A percentile compares a stretch with the other conserved stretches of the same genome.
Conservation (phyloP, 2,113 vertebrate species). For the Nyctereutes procyonoides region DNA sequence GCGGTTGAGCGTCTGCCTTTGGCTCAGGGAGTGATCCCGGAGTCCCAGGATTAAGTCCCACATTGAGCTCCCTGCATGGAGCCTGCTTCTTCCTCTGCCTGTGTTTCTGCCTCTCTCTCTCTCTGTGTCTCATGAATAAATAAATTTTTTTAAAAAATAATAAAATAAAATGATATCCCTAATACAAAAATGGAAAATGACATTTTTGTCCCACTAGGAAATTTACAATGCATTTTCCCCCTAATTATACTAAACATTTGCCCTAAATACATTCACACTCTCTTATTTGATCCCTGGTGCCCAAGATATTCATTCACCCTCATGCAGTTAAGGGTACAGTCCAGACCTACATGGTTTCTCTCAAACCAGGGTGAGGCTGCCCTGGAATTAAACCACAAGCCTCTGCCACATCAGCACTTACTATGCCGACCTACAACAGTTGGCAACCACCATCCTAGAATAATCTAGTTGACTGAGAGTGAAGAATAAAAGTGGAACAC, state of each 20-base stretch:
- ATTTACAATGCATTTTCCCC: not conserved
- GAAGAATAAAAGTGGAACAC: not conserved
- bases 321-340: not conserved
- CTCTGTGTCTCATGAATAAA: no score
- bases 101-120: no score
- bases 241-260: not conserved
- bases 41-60: no score
- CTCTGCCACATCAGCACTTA: not conserved
- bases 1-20: no score
- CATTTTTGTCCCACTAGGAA: not conserved
- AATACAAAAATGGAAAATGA: constrained; percentile 38
- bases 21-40: no score
- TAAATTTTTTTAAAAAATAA: no score
- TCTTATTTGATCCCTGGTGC: not conserved
- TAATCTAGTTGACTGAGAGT: not conserved
- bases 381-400: constrained; percentile 15
- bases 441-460: not conserved
- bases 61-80: no score
- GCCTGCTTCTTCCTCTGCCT: no score
- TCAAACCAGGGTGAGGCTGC: not conserved
- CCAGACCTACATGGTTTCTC: not conserved
- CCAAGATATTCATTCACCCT: not conserved
- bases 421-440: not conserved
- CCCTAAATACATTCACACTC: not conserved
- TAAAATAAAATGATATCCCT: not conserved